Evolutionary conservation across 2,888 invertebrate genomes (phyloP), one percentile per base, ranked within the genome.

Genomic region (Nymphalis urticae): DNA sequence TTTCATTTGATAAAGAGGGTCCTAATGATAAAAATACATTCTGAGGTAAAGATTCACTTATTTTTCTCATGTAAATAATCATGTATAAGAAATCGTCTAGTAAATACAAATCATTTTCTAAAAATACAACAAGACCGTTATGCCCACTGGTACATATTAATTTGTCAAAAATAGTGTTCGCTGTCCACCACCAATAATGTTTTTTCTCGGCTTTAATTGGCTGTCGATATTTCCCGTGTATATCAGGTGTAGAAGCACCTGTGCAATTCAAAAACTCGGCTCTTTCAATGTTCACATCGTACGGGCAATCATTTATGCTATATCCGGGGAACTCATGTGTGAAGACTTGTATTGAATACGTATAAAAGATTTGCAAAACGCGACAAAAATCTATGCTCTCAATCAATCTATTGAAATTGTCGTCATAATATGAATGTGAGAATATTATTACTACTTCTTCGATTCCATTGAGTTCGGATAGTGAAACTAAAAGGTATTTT

Each of bases 151-250:
- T 77, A 47, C 69, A 70, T 0, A 75, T 72, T 50, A 86, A 61
- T 64, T 76, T 77, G 70, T 85, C 86, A 68, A 89, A 88, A 42
- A 88, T 78, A 62, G 74, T 81, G 73, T 87, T 87, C 5, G 84
- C 80, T 13, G 87, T 86, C 88, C 88, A 89, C 88, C 88, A 88
- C 87, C 87, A 87, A 60, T 80, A 81, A 70, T 85, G 86, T 73
- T 88, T 88, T 32, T 62, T 78, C 76, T 84, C 80, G 13, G 81
- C 72, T 16, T 72, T 19, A 19, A 50, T 48, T 19, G 86, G 83
- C 17, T 85, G 74, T 61, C 86, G 80, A 59, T 80, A 85, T 47
- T 70, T 77, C 0, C 85, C 85, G 51, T 81, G 80, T 63, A 80
- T 72, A 62, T 87, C 85, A 48, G 82, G 81, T n/a, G 68, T 76